phyloP scores from a whole-genome alignment of 2,888 invertebrate species.

The Mythimna impura region DNA sequence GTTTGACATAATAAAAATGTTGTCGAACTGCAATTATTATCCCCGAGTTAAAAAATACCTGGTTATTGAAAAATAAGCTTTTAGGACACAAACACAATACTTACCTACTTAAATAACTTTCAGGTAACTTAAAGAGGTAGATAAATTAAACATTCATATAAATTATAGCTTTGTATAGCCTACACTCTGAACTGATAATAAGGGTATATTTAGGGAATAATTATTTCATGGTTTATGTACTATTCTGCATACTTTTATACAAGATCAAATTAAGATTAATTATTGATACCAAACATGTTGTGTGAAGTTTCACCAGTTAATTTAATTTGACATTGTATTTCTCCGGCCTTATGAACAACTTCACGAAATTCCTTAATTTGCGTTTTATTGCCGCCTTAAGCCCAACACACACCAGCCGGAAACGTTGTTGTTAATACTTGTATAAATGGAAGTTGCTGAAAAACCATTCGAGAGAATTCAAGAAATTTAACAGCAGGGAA shows the following conservation, averaged over 20 bases:
- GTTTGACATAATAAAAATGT: no score
- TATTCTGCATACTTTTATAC: not conserved
- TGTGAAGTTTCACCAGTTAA: not conserved
- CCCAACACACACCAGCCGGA: not conserved
- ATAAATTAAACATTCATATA: constrained; percentile 45
- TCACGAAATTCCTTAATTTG: constrained; percentile 2
- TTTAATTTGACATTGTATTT: not conserved
- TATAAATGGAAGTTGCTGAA: not conserved
- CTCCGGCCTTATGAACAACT: not conserved
- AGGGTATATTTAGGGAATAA: constrained; percentile 2
- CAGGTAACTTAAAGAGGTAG: constrained; percentile 77
- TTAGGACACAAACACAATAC: constrained; percentile 35
- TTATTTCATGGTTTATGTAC: not conserved
- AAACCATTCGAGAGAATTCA: not conserved
- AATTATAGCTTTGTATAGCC: not conserved
- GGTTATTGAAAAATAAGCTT: no score
- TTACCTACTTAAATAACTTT: constrained; percentile 47
- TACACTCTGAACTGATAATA: not conserved
- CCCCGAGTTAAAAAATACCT: no score
- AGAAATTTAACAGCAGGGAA: not conserved
- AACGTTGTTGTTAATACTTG: not conserved
- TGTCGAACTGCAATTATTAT: no score
- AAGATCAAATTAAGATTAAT: not conserved
- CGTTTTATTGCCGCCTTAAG: not conserved
- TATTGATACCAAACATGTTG: not conserved